Conservation (phyloP, 2,797 vertebrate genomes). For the Enteromius mattozi region DNA sequence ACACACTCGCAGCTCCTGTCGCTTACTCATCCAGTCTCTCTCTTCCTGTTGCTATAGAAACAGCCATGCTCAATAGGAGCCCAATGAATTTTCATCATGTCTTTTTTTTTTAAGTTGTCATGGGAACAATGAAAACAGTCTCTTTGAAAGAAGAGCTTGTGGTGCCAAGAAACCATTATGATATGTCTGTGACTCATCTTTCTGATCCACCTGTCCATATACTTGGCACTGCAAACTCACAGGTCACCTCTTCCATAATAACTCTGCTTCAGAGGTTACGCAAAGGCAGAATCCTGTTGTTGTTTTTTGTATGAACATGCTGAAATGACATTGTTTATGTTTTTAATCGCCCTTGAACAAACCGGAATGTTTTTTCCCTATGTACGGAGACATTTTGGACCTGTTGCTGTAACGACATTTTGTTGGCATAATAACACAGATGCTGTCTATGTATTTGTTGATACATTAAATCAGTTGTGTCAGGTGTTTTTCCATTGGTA, state of each 20-base stretch:
- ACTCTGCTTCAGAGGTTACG: background rate
- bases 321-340: background rate
- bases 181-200: conserved; percentile 49
- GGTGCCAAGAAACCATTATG: conserved; percentile 42
- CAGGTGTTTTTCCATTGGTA: conserved; percentile 22
- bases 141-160: conserved; percentile 54
- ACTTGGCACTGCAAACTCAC: conserved; percentile 4
- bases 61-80: conserved; percentile 62
- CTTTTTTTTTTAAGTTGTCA: conserved; percentile 58
- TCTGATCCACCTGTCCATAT: conserved; percentile 24
- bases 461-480: conserved; percentile 8
- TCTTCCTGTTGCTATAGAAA: conserved; percentile 64
- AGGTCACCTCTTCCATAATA: background rate
- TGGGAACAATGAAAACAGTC: conserved; percentile 64
- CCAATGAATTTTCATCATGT: conserved; percentile 61
- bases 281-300: background rate
- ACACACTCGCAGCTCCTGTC: conserved; percentile 43
- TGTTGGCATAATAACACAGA: conserved; percentile 30
- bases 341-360: background rate
- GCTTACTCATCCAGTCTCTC: conserved; percentile 50
- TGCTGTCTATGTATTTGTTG: conserved; percentile 18
- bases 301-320: background rate
- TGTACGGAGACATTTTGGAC: background rate
- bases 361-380: background rate
- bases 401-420: conserved; percentile 1